Evolutionary conservation across 2,113 vertebrate species (phyloP), one percentile per base, ranked within the genome.

Genomic region (Sorex fumeus): DNA sequence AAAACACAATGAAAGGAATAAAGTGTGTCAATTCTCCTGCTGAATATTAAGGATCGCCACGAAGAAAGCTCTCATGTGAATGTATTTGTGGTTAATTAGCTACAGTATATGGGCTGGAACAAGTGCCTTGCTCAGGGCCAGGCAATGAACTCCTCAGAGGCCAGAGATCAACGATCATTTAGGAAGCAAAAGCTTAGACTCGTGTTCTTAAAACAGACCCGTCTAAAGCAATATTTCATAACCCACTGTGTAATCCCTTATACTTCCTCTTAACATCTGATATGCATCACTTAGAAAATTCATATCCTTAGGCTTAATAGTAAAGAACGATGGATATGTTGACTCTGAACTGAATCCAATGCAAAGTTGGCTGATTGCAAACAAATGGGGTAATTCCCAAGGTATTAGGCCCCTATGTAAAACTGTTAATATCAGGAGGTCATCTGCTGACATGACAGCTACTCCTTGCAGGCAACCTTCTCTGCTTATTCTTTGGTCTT

Each of bases 1-100:
- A 95, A 95, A 96, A 91, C 43, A 83, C 75, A 95, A 91, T 97
- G 80, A 95, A 96, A 97, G 92, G 36, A 83, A 95, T 1, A 4
- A 66, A 94, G 87, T 74, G 43, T 18, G 84, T 93, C 1, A 94
- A n/a, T 67, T 95, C 86, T 94, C 80, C 90, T 93, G 83, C 71
- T 91, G 85, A 95, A 95, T 94, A 93, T 91, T 91, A 95, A 96
- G 72, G 86, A 85, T 90, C 80, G 70, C 40, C 47, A 19, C 69
- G 62, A 77, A 92, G 84, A 70, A 87, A 87, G 84, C 71, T 91
- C 88, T 95, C 86, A 7, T 60, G 78, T 96, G 94, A 95, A 96
- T 83, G 76, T 36, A 53, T 47, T 78, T 95, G 92, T 92, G 86
- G 80, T 77, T 96, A 96, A 97, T 97, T 95, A 91, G 71, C 85